Evolutionary conservation across 1,140 invertebrate genomes (phyloP), one percentile per base, ranked within the genome.

Genomic region (Zaprionus vittiger): DNA sequence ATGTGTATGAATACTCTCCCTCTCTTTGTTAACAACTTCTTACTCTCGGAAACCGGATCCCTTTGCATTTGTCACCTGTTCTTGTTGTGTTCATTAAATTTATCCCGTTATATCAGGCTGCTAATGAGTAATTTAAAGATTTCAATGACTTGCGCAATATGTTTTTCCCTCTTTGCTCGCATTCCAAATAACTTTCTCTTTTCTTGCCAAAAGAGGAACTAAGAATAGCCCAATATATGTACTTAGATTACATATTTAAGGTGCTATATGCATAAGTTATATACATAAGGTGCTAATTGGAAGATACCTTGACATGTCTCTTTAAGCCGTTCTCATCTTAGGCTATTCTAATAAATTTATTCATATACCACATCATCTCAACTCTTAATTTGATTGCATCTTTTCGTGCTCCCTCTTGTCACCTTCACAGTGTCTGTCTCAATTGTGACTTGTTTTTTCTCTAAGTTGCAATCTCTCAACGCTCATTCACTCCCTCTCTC

Each of bases 21-120:
- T 41, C 31, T 57, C 41, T 75, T 7, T 15, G n/a, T 9, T 37
- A 31, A 12, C 38, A 38, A 28, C 47, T 34, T 56, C 31, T 73
- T 65, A 11, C 28, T 71, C 26, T 15, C 22, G 2, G 11, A 49
- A 49, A 20, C 37, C 37, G 14, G 20, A 60, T 60, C 5, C 31
- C 28, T 38, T 37, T 57, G 14, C 3, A 24, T 26, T 15, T 57
- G 31, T 20, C n/a, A 38, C 31, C 37, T 44, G 20, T 37, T 59
- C 57, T 38, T 17, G 1, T 11, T 5, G n/a, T 4, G 11, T 28
- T 57, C 5, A 31, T 12, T 24, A 22, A 38, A 17, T 34, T 38
- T 17, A 22, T 38, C 12, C 20, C 11, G 26, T 59, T 38, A 37
- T 57, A n/a, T 12, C 17, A 52, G 20, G 0, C 11, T 52, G 17